Percentiles rank a stretch among this genome's conserved stretches.
phyloP scores from a whole-genome alignment of 2,113 vertebrate species.

The Crotalus horridus region DNA sequence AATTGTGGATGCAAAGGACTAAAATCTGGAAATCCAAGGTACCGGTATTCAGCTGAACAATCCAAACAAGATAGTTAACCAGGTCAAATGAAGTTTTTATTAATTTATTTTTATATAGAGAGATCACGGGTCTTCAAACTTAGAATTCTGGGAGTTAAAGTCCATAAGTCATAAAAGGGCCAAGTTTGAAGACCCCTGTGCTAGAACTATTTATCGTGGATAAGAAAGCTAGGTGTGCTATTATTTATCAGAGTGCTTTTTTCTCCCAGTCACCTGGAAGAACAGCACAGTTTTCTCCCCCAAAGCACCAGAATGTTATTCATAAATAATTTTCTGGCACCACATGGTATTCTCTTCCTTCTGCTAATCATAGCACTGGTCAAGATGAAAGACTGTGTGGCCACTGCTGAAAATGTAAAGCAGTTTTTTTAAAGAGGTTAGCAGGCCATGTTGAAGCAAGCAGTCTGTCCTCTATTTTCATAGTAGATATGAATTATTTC shows the following conservation, averaged over 20 bases:
- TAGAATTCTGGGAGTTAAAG: too few species aligned
- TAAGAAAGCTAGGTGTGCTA: background rate
- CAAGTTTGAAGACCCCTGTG: too few species aligned
- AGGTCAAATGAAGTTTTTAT: too few species aligned
- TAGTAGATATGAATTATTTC: background rate
- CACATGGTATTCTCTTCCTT: too few species aligned
- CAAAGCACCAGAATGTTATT: background rate
- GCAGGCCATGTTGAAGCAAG: background rate
- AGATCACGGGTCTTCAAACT: too few species aligned
- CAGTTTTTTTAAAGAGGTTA: background rate
- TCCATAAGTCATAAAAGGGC: too few species aligned
- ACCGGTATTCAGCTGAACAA: background rate
- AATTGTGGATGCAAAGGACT: background rate
- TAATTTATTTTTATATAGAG: too few species aligned
- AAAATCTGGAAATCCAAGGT: background rate
- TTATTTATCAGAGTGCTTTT: background rate
- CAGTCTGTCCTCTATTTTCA: background rate
- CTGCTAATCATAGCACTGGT: background rate
- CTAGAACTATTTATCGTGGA: background rate
- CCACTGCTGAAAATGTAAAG: background rate
- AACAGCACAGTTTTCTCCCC: background rate
- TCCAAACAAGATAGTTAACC: background rate
- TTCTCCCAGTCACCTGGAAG: background rate
- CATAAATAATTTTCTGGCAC: background rate
- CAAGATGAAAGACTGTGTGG: background rate